Conservation (phyloP, 1,140 invertebrate genomes). For the Protaetia brevitarsis region DNA sequence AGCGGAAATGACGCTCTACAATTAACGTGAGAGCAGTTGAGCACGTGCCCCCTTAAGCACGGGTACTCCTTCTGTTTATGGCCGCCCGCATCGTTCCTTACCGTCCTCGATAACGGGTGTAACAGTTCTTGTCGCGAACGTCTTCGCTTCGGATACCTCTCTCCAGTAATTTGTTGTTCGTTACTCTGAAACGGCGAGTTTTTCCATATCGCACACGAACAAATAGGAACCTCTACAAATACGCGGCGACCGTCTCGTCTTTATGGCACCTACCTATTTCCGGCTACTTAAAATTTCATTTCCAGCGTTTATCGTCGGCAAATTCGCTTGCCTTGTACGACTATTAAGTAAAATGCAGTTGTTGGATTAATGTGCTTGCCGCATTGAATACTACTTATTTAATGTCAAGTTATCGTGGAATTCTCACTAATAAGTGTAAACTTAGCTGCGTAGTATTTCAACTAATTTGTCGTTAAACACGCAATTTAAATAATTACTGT, state of each 20-base stretch:
- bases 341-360: background rate
- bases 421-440: background rate
- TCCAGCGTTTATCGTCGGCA: background rate
- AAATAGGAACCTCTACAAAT: background rate
- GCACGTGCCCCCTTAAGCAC: slow-evolving; percentile 22
- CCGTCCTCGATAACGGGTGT: slow-evolving; percentile 1
- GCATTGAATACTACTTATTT: background rate
- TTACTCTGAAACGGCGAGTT: background rate
- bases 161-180: background rate
- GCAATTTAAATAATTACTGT: no score
- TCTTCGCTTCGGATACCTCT: background rate
- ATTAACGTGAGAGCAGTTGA: slow-evolving; percentile 22
- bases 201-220: background rate
- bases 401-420: background rate
- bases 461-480: no score
- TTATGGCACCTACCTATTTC: slow-evolving; percentile 7
- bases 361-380: background rate
- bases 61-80: slow-evolving; percentile 20
- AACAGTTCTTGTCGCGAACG: slow-evolving; percentile 13
- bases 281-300: background rate
- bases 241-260: background rate
- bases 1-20: slow-evolving; percentile 23
- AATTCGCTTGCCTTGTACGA: background rate
- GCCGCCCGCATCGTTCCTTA: slow-evolving; percentile 20
- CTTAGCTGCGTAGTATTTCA: no score